A percentile compares a stretch with the other conserved stretches of the same genome.
Conservation (phyloP, 2,888 invertebrate species). For the Eudemis profundana region DNA sequence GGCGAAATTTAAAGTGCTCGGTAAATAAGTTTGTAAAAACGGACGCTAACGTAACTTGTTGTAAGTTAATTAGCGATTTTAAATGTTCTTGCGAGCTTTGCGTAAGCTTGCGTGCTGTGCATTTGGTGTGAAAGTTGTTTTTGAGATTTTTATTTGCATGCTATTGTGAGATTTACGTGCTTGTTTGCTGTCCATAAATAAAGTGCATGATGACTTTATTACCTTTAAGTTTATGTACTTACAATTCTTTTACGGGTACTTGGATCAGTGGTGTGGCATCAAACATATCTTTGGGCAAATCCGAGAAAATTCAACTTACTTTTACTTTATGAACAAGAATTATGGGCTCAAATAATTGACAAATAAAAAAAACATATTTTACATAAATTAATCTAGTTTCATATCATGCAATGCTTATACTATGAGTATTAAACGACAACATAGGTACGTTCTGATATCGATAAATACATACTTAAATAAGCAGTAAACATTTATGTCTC, state of each 20-base stretch:
- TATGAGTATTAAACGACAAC: too few relatives aligned
- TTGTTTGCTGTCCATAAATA: constrained; percentile 22
- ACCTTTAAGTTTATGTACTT: not conserved
- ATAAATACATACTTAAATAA: too few relatives aligned
- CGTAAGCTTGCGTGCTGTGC: constrained; percentile 11
- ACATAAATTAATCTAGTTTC: too few relatives aligned
- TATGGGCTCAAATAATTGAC: too few relatives aligned
- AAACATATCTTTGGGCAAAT: too few relatives aligned
- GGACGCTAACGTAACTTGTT: not conserved
- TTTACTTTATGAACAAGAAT: too few relatives aligned
- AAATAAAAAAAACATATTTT: too few relatives aligned
- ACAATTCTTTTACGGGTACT: not conserved
- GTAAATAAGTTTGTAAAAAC: constrained; percentile 32
- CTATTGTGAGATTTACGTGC: not conserved
- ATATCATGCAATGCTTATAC: too few relatives aligned
- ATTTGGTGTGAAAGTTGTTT: constrained; percentile 35
- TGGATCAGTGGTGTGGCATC: too few relatives aligned
- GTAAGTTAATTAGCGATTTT: constrained; percentile 21
- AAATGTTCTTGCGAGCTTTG: constrained; percentile 22
- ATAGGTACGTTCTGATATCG: too few relatives aligned
- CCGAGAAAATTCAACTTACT: too few relatives aligned
- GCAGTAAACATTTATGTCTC: too few relatives aligned
- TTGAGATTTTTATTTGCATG: not conserved
- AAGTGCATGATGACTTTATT: constrained; percentile 2
- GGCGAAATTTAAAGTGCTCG: constrained; percentile 34